Conservation (phyloP, 2,888 invertebrate species). For the Brenthis ino region DNA sequence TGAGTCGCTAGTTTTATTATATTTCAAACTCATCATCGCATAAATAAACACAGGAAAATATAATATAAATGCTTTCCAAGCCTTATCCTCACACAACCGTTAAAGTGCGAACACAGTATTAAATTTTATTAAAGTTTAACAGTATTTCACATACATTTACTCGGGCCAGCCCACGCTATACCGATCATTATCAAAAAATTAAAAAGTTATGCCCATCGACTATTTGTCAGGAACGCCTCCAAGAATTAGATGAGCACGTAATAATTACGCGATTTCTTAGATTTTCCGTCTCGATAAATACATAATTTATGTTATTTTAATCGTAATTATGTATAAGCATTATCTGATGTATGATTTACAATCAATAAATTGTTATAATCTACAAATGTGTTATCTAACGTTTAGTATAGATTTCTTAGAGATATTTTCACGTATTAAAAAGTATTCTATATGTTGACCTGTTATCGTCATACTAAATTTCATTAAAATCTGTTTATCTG, state of each 20-base stretch:
- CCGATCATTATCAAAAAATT: conserved; percentile 69
- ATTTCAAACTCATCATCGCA: no score
- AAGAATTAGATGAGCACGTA: conserved; percentile 48
- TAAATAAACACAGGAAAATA: neutral
- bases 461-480: no score
- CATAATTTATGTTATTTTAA: conserved; percentile 25
- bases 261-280: conserved; percentile 42
- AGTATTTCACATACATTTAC: conserved; percentile 25
- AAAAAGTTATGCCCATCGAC: conserved; percentile 64
- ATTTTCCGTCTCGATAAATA: conserved; percentile 32
- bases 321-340: conserved; percentile 15
- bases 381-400: neutral
- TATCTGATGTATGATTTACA: conserved; percentile 7
- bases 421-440: no score
- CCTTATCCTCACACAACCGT: neutral
- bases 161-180: conserved; percentile 36
- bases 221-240: conserved; percentile 67
- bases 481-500: no score
- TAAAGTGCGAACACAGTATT: neutral
- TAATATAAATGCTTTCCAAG: neutral
- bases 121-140: conserved; percentile 30
- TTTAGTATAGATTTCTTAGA: no score
- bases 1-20: no score
- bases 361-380: conserved; percentile 7
- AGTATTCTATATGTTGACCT: no score